Evolutionary conservation across 2,888 invertebrate genomes (phyloP).

Genomic region (Apodemia hepburni): DNA sequence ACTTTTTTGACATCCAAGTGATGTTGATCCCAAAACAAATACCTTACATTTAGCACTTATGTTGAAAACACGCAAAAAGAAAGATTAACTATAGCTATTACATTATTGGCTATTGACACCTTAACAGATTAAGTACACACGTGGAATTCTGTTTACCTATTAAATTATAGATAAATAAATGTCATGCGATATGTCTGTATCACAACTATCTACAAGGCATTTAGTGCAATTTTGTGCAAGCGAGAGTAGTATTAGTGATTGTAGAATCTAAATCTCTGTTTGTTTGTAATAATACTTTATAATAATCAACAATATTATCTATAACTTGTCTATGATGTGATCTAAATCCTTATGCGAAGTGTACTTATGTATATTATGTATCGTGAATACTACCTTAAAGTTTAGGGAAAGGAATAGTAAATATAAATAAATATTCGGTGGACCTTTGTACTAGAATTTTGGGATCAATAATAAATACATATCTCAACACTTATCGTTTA

Average conservation of each 20-base stretch:
- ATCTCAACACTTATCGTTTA: conserved; percentile 31
- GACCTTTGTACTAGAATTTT: conserved; percentile 57
- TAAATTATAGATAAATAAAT: conserved; percentile 18
- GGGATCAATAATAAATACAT: conserved; percentile 56
- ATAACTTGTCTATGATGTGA: conserved; percentile 46
- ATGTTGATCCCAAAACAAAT: conserved; percentile 68
- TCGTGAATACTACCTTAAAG: conserved; percentile 11
- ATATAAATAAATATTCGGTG: conserved; percentile 30
- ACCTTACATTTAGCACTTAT: conserved; percentile 26
- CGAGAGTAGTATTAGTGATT: conserved; percentile 33
- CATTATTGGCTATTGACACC: conserved; percentile 58
- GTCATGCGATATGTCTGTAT: conserved; percentile 6
- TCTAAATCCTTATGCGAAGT: conserved; percentile 24
- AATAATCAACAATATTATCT: conserved; percentile 50
- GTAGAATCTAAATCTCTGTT: conserved; percentile 34
- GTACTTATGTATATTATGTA: conserved; percentile 11
- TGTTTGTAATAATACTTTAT: conserved; percentile 37
- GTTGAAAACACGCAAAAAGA: conserved; percentile 38
- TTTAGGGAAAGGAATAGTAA: conserved; percentile 11
- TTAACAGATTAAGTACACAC: conserved; percentile 67
- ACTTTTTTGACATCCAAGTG: conserved; percentile 45
- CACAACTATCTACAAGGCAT: conserved; percentile 31
- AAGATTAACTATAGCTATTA: conserved; percentile 46
- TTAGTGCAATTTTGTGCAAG: conserved; percentile 42
- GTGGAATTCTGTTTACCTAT: conserved; percentile 42